Percentiles rank a stretch among this genome's conserved stretches.
Conservation (phyloP, 2,888 invertebrate species). For the Phlogophora meticulosa region DNA sequence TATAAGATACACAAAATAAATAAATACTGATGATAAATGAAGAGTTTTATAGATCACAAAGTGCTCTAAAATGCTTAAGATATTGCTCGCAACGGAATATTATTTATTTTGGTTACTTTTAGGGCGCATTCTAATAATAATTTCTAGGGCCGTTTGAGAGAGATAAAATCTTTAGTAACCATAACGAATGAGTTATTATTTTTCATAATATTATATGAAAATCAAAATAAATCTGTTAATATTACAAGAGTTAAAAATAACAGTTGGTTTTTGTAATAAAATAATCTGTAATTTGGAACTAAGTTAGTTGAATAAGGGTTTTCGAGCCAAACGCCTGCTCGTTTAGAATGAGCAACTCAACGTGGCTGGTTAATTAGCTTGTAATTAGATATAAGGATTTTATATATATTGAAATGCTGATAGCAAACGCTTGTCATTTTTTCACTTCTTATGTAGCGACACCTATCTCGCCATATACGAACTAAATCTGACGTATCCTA, state of each 20-base stretch:
- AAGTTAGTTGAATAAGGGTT: not conserved
- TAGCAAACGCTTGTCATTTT: no score
- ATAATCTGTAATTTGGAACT: no score
- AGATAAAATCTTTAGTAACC: constrained; percentile 18
- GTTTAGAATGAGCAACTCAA: not conserved
- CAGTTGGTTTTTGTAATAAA: not conserved
- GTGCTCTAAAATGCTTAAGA: constrained; percentile 13
- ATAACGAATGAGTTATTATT: not conserved
- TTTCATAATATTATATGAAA: constrained; percentile 2
- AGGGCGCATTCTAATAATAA: constrained; percentile 4
- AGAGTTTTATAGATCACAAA: constrained; percentile 13
- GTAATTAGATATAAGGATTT: no score
- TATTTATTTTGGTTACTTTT: constrained; percentile 4
- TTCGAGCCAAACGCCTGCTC: no score
- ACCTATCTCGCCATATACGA: no score
- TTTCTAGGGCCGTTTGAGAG: not conserved
- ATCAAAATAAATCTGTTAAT: not conserved
- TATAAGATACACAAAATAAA: constrained; percentile 29
- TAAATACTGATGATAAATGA: constrained; percentile 21
- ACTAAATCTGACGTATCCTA: no score
- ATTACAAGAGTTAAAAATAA: not conserved
- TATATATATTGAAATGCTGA: no score
- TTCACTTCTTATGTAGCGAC: no score
- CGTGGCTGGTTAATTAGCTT: no score
- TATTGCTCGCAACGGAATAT: constrained; percentile 12